Percentiles rank a stretch among this genome's conserved stretches.
These are phyloP conservation scores for Helleia helle DNA, from an alignment of 2,888 invertebrate species.

Conservation along the genomic window DNA sequence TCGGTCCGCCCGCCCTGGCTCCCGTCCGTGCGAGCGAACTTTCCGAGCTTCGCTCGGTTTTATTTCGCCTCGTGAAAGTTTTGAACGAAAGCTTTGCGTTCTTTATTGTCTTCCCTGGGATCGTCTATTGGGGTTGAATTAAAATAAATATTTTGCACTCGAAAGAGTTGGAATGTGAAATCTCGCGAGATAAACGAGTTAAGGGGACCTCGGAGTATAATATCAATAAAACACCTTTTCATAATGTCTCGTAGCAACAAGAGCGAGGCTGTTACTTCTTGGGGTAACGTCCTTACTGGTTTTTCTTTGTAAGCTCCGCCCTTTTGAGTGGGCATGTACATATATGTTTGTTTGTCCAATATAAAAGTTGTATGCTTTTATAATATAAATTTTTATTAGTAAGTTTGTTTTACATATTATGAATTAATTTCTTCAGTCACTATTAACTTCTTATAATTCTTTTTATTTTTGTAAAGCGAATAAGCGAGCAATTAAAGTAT, in stretches of 20 bases:
- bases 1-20: slow-evolving; percentile 7
- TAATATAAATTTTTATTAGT: slow-evolving; percentile 39
- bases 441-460: too few relatives aligned
- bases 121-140: slow-evolving; percentile 50
- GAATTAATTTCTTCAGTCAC: too few relatives aligned
- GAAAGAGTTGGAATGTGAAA: not conserved
- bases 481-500: too few relatives aligned
- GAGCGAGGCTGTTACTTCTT: slow-evolving; percentile 52
- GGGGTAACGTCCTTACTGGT: slow-evolving; percentile 55
- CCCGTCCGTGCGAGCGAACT: slow-evolving; percentile 44
- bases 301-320: slow-evolving; percentile 59
- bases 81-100: slow-evolving; percentile 62
- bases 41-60: slow-evolving; percentile 45
- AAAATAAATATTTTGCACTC: slow-evolving; percentile 9
- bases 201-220: too few relatives aligned
- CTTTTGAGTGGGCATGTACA: slow-evolving; percentile 26
- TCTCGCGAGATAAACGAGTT: too few relatives aligned
- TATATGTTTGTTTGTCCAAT: not conserved
- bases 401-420: not conserved
- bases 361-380: slow-evolving; percentile 21
- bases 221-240: slow-evolving; percentile 39
- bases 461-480: too few relatives aligned
- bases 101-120: slow-evolving; percentile 59
- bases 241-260: slow-evolving; percentile 51
- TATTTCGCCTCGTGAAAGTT: slow-evolving; percentile 55